Evolutionary conservation across 23 tunicate species (phyloP).

Genomic region (Halocynthia roretzi): DNA sequence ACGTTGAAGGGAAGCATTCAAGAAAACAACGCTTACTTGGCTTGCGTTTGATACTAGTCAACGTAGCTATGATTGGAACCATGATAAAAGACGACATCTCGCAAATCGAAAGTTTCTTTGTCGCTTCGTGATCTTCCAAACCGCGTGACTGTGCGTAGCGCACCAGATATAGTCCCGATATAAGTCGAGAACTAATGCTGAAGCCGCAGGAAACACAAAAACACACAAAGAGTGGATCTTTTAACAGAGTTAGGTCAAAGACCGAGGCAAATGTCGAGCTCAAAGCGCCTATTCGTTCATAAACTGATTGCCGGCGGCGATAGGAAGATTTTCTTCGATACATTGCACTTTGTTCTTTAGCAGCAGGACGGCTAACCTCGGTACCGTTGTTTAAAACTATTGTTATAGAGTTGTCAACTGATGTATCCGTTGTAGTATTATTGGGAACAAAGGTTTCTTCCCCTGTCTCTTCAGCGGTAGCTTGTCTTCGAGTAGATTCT

Average conservation of each 20-base stretch:
- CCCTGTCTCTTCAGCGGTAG: too few relatives aligned
- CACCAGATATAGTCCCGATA: constrained; percentile 27
- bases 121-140: constrained; percentile 12
- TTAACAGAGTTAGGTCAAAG: constrained; percentile 15
- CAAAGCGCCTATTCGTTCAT: background rate
- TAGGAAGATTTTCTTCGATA: background rate
- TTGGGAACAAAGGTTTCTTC: too few relatives aligned
- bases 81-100: background rate
- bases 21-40: constrained; percentile 6
- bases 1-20: too few relatives aligned
- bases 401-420: too few relatives aligned
- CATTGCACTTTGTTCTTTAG: too few relatives aligned
- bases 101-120: constrained; percentile 16
- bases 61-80: constrained; percentile 8
- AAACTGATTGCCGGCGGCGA: constrained; percentile 1
- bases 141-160: constrained; percentile 16
- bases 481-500: too few relatives aligned
- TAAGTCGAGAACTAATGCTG: constrained; percentile 15
- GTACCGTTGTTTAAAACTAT: too few relatives aligned
- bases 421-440: too few relatives aligned
- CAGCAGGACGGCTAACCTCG: too few relatives aligned
- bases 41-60: constrained; percentile 15
- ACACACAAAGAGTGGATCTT: constrained; percentile 10
- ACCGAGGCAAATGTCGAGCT: constrained; percentile 14
- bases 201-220: constrained; percentile 23